Conservation (phyloP, 2,888 invertebrate species). For the Drosophila robusta region DNA sequence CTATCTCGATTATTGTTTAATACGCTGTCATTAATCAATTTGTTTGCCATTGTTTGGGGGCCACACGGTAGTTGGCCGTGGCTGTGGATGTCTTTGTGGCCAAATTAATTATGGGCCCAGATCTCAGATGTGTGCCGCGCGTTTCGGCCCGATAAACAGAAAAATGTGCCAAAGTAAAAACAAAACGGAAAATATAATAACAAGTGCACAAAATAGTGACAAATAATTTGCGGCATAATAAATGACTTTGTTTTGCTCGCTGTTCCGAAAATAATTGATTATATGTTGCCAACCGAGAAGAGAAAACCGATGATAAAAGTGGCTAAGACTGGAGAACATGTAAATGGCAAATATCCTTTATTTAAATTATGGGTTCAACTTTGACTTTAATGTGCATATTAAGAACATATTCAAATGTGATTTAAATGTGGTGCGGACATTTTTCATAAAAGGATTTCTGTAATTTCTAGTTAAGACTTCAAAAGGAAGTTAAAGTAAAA, state of each 20-base stretch:
- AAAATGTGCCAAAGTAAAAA: slow-evolving; percentile 38
- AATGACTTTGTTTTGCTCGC: slow-evolving; percentile 70
- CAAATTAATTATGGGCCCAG: slow-evolving; percentile 74
- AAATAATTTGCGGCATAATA: slow-evolving; percentile 70
- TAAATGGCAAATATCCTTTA: not conserved
- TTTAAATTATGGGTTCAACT: not conserved
- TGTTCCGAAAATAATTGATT: slow-evolving; percentile 66
- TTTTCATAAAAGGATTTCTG: no score
- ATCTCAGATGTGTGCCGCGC: slow-evolving; percentile 45
- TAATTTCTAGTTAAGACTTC: no score
- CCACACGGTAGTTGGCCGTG: slow-evolving; percentile 42
- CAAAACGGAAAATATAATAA: slow-evolving; percentile 37
- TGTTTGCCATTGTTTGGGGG: slow-evolving; percentile 73
- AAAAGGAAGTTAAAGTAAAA: no score
- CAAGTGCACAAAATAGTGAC: slow-evolving; percentile 68
- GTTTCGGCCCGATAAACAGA: slow-evolving; percentile 62
- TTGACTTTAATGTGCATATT: no score
- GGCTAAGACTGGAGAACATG: slow-evolving; percentile 2
- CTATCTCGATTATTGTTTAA: slow-evolving; percentile 81
- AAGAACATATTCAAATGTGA: not conserved
- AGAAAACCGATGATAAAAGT: not conserved
- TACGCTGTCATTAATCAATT: slow-evolving; percentile 78
- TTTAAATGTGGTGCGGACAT: not conserved
- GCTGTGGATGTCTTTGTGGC: slow-evolving; percentile 56
- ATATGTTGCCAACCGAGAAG: slow-evolving; percentile 25